phyloP scores from a whole-genome alignment of 2,797 vertebrate species.

The Tauraco hartlaubi region DNA sequence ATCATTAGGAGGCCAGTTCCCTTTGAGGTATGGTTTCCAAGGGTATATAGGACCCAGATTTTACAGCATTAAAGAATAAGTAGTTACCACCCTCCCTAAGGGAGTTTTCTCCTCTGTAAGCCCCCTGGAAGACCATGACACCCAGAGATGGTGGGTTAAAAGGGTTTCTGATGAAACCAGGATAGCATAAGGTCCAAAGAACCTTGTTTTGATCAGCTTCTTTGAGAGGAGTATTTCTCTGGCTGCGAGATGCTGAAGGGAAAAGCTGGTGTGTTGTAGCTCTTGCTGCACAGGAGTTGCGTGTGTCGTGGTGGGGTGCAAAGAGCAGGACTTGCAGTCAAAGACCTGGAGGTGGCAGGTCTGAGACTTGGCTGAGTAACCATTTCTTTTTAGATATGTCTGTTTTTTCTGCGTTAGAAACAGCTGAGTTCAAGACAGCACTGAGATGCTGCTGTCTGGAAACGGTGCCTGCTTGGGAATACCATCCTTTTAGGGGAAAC shows the following conservation, averaged over 20 bases:
- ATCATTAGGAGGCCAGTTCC: neutral
- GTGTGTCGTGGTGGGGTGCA: accelerated
- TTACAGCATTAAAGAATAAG: neutral
- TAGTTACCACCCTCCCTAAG: neutral
- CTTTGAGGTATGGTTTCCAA: neutral
- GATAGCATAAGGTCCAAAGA: neutral
- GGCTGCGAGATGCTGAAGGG: neutral
- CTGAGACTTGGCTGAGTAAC: neutral
- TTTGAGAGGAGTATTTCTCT: neutral
- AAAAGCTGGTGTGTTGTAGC: neutral
- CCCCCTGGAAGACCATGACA: accelerated
- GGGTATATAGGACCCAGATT: neutral
- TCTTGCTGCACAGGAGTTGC: neutral
- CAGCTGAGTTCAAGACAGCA: accelerated
- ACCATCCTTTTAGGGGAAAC: neutral
- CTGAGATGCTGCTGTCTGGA: neutral
- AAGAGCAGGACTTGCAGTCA: neutral
- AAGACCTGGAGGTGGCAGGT: slow-evolving; percentile 42
- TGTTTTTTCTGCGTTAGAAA: neutral
- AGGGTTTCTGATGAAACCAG: neutral
- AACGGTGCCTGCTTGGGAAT: neutral
- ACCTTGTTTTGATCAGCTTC: neutral
- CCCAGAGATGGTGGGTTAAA: neutral
- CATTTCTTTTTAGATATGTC: neutral
- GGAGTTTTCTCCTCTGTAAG: neutral